A percentile compares a stretch with the other conserved stretches of the same genome.
These are phyloP conservation scores for Paraplagusia blochii DNA, from an alignment of 2,113 vertebrate genomes.

Conservation along the genomic window DNA sequence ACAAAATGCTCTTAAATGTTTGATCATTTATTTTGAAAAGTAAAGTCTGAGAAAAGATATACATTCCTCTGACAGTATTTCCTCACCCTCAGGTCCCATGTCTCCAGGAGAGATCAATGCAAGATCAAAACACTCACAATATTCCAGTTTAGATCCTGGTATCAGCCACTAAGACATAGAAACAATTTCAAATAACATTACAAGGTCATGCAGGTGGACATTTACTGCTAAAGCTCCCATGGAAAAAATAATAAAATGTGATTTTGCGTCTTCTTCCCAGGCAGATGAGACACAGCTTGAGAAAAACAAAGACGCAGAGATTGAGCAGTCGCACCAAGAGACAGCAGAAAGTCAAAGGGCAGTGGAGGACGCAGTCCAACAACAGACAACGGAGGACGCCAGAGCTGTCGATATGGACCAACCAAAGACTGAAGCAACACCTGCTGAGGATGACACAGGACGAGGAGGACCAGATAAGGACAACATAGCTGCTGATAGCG, in stretches of 20 bases:
- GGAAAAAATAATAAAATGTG: not conserved
- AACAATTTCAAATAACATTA: too few relatives aligned
- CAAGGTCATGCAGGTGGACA: too few relatives aligned
- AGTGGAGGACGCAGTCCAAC: conserved; percentile 16
- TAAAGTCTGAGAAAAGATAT: too few relatives aligned
- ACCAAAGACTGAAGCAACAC: conserved; percentile 5
- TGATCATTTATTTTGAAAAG: too few relatives aligned
- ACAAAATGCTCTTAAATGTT: too few relatives aligned
- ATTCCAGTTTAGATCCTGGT: too few relatives aligned
- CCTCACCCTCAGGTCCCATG: too few relatives aligned
- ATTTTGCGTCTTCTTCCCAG: conserved; percentile 32
- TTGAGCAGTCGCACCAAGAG: conserved; percentile 2
- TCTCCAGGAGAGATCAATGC: too few relatives aligned
- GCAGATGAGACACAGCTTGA: conserved; percentile 12
- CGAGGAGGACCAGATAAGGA: conserved; percentile 27
- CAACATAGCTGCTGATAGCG: not conserved
- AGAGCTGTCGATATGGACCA: conserved; percentile 22
- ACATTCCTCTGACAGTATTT: too few relatives aligned
- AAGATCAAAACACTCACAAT: too few relatives aligned
- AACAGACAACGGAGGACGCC: conserved; percentile 11
- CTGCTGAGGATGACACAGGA: conserved; percentile 18
- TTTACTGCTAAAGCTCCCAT: not conserved
- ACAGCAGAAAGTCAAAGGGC: conserved; percentile 23
- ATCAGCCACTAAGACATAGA: too few relatives aligned
- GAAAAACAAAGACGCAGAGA: conserved; percentile 16